These are phyloP conservation scores for Copidosoma aretas DNA, from an alignment of 2,888 invertebrate species.

Conservation along the genomic window DNA sequence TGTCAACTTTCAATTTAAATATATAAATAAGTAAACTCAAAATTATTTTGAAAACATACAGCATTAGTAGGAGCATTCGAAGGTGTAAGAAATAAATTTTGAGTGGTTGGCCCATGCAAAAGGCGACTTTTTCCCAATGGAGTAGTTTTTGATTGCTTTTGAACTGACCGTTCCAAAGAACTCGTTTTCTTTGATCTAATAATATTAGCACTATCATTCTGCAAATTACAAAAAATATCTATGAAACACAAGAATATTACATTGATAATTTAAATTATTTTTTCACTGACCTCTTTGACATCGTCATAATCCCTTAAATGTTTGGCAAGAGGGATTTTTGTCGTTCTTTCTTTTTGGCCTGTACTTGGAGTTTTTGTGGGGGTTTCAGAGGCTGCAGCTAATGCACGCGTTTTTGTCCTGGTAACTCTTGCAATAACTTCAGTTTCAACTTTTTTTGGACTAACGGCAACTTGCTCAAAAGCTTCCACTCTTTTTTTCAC, in stretches of 20 bases:
- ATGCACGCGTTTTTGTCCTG: slow-evolving; percentile 67
- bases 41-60: slow-evolving; percentile 40
- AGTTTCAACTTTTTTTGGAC: slow-evolving; percentile 47
- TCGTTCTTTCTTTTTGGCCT: slow-evolving; percentile 42
- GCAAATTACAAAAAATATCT: slow-evolving; percentile 29
- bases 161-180: slow-evolving; percentile 39
- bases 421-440: slow-evolving; percentile 63
- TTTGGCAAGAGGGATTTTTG: slow-evolving; percentile 53
- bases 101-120: slow-evolving; percentile 52
- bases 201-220: slow-evolving; percentile 50
- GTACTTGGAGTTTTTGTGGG: slow-evolving; percentile 54
- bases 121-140: slow-evolving; percentile 52
- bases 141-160: slow-evolving; percentile 50
- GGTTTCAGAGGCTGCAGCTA: slow-evolving; percentile 57
- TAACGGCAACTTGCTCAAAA: slow-evolving; percentile 65
- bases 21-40: too few relatives aligned
- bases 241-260: slow-evolving; percentile 10
- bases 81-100: slow-evolving; percentile 52
- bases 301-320: slow-evolving; percentile 51
- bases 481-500: slow-evolving; percentile 70
- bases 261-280: too few relatives aligned
- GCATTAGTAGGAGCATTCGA: slow-evolving; percentile 40
- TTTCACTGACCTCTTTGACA: slow-evolving; percentile 53
- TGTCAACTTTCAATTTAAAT: too few relatives aligned
- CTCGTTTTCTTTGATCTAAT: slow-evolving; percentile 15